Conservation (phyloP, 64 coral and sea anemone species). For the Actinia equina region DNA sequence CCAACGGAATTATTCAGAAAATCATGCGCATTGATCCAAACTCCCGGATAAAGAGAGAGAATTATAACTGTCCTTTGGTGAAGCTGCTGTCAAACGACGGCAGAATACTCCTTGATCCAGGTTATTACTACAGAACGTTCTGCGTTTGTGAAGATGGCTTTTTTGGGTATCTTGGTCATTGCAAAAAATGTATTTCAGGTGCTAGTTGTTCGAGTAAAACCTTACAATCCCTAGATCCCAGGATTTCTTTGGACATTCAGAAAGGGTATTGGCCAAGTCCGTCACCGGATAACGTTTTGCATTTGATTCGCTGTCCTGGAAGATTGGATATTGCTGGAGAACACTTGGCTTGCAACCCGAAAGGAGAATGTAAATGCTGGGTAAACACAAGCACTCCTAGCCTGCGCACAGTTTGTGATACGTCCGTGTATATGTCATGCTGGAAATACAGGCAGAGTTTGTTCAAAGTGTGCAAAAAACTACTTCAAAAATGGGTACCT, state of each 20-base stretch:
- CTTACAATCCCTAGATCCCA: not conserved
- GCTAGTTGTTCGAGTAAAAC: not conserved
- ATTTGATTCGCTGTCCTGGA: not conserved
- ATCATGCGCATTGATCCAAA: slow-evolving; percentile 10
- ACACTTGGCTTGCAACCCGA: slow-evolving; percentile 10
- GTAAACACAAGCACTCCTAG: not conserved
- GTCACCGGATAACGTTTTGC: not conserved
- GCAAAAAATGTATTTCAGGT: not conserved
- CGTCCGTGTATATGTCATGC: not conserved
- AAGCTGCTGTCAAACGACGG: slow-evolving; percentile 8
- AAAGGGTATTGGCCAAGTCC: slow-evolving; percentile 15
- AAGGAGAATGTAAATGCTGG: not conserved
- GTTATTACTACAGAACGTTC: slow-evolving; percentile 17
- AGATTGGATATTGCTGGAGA: not conserved
- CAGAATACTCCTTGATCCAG: not conserved
- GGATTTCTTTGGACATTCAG: not conserved
- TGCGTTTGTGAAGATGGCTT: slow-evolving; percentile 18
- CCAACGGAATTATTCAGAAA: slow-evolving; percentile 21
- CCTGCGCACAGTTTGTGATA: not conserved
- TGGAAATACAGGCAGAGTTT: not conserved
- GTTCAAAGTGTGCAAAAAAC: slow-evolving; percentile 12
- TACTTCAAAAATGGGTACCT: slow-evolving; percentile 4
- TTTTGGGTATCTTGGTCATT: slow-evolving; percentile 1
- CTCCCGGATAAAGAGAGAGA: not conserved
- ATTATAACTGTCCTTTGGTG: slow-evolving; percentile 6